These are phyloP conservation scores for Orchesella cincta DNA, from an alignment of 1,140 invertebrate species.

Conservation along the genomic window DNA sequence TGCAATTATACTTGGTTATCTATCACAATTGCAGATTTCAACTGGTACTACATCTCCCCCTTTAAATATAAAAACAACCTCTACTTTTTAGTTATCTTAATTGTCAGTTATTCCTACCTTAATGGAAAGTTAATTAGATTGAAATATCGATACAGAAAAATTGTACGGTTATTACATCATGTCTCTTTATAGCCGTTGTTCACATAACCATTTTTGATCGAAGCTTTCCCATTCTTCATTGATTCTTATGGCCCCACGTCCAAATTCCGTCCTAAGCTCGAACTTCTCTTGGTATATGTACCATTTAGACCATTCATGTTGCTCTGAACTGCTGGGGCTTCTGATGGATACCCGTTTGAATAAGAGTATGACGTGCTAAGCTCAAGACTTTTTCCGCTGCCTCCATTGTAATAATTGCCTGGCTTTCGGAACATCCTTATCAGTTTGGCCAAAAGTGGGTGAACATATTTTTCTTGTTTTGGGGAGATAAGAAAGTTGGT, in stretches of 20 bases:
- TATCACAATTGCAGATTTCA: too few species aligned
- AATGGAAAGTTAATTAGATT: too few species aligned
- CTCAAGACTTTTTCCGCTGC: conserved; percentile 18
- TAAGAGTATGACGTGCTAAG: conserved; percentile 19
- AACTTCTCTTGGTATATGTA: background rate
- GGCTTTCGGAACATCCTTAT: conserved; percentile 26
- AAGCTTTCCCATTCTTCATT: background rate
- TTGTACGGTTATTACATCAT: too few species aligned
- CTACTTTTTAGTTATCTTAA: too few species aligned
- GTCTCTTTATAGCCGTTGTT: background rate
- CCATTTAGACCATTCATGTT: background rate
- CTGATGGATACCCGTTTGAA: background rate
- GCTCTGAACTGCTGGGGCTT: background rate
- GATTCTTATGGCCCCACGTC: background rate
- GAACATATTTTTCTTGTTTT: conserved; percentile 39
- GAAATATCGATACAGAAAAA: too few species aligned
- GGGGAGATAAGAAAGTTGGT: background rate
- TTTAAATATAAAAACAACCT: too few species aligned
- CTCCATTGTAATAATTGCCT: background rate
- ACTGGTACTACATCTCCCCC: too few species aligned
- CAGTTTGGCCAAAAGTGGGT: conserved; percentile 32
- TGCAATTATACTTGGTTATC: too few species aligned
- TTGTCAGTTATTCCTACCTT: too few species aligned
- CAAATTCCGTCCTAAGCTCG: background rate
- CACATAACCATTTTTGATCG: background rate